A percentile compares a stretch with the other conserved stretches of the same genome.
These are phyloP conservation scores for Bos indicus DNA, from an alignment of 2,113 vertebrate species.

Conservation along the genomic window DNA sequence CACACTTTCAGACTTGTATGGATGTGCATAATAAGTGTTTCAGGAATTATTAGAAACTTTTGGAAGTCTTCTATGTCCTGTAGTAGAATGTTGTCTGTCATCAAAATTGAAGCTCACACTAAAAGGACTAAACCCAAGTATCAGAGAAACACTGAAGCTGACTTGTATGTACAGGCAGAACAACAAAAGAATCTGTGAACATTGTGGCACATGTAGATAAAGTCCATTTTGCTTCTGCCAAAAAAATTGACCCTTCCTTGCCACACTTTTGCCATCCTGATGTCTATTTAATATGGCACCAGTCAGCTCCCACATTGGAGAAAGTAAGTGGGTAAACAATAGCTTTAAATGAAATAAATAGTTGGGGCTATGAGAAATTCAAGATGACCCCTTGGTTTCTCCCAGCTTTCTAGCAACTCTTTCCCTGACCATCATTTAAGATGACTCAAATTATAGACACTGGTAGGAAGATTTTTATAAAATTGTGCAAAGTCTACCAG, in stretches of 20 bases:
- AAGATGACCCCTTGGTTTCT: too few relatives aligned
- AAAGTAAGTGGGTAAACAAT: not conserved
- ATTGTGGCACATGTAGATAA: not conserved
- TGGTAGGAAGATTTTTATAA: too few relatives aligned
- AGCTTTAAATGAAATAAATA: not conserved
- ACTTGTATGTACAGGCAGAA: not conserved
- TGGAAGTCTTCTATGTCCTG: not conserved
- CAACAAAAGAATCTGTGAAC: not conserved
- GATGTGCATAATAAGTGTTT: not conserved
- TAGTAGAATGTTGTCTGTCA: not conserved
- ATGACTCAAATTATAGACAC: too few relatives aligned
- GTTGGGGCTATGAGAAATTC: not conserved
- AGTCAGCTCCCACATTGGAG: not conserved
- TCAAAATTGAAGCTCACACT: not conserved
- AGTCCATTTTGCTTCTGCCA: not conserved
- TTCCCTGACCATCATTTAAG: too few relatives aligned
- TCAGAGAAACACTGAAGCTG: not conserved
- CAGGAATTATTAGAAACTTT: not conserved
- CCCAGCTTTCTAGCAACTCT: too few relatives aligned
- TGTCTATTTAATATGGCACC: not conserved
- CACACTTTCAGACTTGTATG: not conserved
- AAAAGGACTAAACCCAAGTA: not conserved
- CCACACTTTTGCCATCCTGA: not conserved
- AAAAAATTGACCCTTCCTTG: not conserved
- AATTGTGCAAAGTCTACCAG: too few relatives aligned